Evolutionary conservation across 2,113 vertebrate genomes (phyloP).

Genomic region (Perccottus glenii): DNA sequence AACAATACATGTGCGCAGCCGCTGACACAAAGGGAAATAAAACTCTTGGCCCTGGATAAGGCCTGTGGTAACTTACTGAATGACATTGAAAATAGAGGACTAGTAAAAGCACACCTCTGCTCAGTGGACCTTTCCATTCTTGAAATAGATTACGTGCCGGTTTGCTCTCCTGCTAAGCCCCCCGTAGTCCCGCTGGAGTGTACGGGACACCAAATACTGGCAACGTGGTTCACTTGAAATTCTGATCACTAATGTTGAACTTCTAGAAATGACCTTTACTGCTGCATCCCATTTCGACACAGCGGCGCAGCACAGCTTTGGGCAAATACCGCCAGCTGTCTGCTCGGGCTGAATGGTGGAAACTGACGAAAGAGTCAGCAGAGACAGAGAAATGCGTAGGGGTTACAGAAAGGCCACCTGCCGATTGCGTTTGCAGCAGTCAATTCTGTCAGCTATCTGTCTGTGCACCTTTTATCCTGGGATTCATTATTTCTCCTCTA

Average conservation of each 20-base stretch:
- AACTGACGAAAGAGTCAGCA: conserved; percentile 56
- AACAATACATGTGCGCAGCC: background rate
- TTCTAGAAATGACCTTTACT: conserved; percentile 74
- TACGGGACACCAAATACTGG: conserved; percentile 32
- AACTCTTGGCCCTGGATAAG: background rate
- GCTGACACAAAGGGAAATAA: background rate
- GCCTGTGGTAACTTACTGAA: conserved; percentile 1
- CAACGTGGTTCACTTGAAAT: conserved; percentile 70
- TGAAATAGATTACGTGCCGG: background rate
- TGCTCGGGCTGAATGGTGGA: conserved; percentile 39
- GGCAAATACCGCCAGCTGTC: conserved; percentile 49
- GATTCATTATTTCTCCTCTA: background rate
- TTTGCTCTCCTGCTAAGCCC: conserved; percentile 14
- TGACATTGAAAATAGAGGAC: conserved; percentile 13
- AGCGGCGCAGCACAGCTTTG: conserved; percentile 36
- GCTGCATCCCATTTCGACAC: conserved; percentile 60
- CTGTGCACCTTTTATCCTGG: conserved; percentile 16
- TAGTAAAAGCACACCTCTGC: conserved; percentile 12
- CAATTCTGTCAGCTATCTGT: conserved; percentile 47
- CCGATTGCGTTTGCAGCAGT: conserved; percentile 30
- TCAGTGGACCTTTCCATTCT: conserved; percentile 18
- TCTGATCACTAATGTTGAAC: conserved; percentile 74
- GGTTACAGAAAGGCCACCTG: conserved; percentile 59
- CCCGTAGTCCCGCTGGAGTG: conserved; percentile 14
- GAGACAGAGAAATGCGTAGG: conserved; percentile 38